A percentile compares a stretch with the other conserved stretches of the same genome.
Conservation (phyloP, 2,888 invertebrate genomes). For the Drymonia ruficornis region DNA sequence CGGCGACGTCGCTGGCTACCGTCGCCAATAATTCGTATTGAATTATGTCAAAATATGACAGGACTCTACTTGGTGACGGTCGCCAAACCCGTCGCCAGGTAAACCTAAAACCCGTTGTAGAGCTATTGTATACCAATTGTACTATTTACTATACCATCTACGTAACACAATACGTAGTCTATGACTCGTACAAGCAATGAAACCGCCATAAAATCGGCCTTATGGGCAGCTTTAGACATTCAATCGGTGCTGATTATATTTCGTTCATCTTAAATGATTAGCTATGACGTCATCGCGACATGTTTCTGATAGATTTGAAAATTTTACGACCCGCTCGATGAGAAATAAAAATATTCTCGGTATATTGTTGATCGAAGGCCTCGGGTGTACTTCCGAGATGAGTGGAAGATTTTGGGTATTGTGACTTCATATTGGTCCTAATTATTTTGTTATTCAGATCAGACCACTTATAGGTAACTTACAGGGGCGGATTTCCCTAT, state of each 20-base stretch:
- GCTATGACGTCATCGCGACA: conserved; percentile 3
- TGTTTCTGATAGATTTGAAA: conserved; percentile 3
- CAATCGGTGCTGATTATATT: not conserved
- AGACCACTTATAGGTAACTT: no score
- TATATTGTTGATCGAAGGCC: conserved; percentile 3
- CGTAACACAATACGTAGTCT: not conserved
- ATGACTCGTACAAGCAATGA: not conserved
- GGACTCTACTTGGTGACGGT: no score
- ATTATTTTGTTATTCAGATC: no score
- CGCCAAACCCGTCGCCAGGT: no score
- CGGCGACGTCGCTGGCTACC: no score
- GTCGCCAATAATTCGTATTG: no score
- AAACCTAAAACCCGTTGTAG: no score
- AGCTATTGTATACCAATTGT: not conserved
- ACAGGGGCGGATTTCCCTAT: no score
- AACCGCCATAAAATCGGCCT: not conserved
- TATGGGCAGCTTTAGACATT: not conserved
- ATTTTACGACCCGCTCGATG: conserved; percentile 4
- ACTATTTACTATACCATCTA: not conserved
- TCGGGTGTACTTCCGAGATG: not conserved
- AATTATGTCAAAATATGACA: no score
- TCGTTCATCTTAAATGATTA: conserved; percentile 4
- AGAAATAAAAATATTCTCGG: conserved; percentile 2
- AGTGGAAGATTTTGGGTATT: not conserved
- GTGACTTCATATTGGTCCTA: not conserved